Evolutionary conservation across 2,888 invertebrate genomes (phyloP).

Genomic region (Argynnis bischoffii): DNA sequence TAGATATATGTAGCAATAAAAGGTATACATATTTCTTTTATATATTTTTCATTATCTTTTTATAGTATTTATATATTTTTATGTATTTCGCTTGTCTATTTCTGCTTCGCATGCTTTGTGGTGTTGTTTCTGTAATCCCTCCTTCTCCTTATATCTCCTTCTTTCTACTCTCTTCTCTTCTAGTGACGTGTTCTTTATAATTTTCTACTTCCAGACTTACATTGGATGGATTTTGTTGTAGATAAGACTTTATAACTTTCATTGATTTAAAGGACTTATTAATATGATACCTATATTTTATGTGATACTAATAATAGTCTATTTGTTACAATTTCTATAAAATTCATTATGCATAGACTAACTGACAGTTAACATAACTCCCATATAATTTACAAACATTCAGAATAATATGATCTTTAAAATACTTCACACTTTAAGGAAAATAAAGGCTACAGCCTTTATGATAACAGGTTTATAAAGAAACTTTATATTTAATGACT

Average conservation of each 20-base stretch:
- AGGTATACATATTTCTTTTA: background rate
- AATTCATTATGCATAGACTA: too few species aligned
- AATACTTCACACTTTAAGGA: too few species aligned
- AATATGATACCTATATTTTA: background rate
- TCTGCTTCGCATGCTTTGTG: conserved; percentile 43
- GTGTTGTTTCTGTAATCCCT: conserved; percentile 40
- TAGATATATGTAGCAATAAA: background rate
- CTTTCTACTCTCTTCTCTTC: conserved; percentile 22
- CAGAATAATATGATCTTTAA: too few species aligned
- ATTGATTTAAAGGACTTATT: conserved; percentile 8
- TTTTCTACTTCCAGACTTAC: conserved; percentile 37
- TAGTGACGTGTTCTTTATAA: conserved; percentile 30
- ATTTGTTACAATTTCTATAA: too few species aligned
- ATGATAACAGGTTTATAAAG: too few species aligned
- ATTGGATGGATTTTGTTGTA: conserved; percentile 22
- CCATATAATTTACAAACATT: too few species aligned
- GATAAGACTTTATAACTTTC: conserved; percentile 17
- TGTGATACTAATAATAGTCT: background rate
- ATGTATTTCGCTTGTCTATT: conserved; percentile 37
- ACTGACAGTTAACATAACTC: too few species aligned
- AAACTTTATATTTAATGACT: too few species aligned
- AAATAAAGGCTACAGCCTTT: too few species aligned
- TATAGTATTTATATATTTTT: conserved; percentile 42
- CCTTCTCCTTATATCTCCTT: conserved; percentile 39
- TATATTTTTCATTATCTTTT: conserved; percentile 36